Base-by-base conservation (phyloP, 2,113 vertebrate genomes). In the Dipodomys stephensi region DNA sequence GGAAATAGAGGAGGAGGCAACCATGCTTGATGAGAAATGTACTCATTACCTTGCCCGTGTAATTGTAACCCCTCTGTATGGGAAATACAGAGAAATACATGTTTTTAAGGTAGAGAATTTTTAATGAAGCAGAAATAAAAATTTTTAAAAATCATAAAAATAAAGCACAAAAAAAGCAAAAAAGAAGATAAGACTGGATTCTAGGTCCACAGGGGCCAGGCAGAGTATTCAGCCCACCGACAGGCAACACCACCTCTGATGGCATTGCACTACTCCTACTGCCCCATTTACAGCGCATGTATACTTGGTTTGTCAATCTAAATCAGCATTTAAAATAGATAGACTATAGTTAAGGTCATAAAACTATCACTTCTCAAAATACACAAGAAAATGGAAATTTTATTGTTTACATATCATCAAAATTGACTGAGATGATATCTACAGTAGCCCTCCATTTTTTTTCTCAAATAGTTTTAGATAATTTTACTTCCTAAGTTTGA, bases 391-490 rank as follows among this genome's bases (percentile, higher is more conserved):
- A 16, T 68, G 18, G 86, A 82, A 49, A 32, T 7, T 10, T 30
- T 23, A 9, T 76, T 86, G 76, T 84, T 83, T 83, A 60, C 6
- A 95, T 94, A 93, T 74, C 64, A n/a, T 67, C 11, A 93, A 91
- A 62, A 39, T 39, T 39, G 5, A 39, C 39, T 39, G 39, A 39
- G 39, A 39, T 39, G 39, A 39, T 39, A 6, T 23, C 94, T n/a
- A 81, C 87, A 97, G 67, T 7, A 88, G 32, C 72, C 88, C 93
- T 39, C 84, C 72, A 90, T 39, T 39, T 94, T 57, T 83, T 91
- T 88, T 85, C 30, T 27, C 60, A 96, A 91, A 62, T 11, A 85
- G 62, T 35, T 92, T 81, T 65, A 96, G 92, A 65, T 11, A 85
- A 57, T 53, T 93, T 81, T 65, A 85, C 0, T 0, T 11, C 77